These are phyloP conservation scores for Ornithoptera alexandrae DNA, from an alignment of 2,888 invertebrate species.

Conservation along the genomic window DNA sequence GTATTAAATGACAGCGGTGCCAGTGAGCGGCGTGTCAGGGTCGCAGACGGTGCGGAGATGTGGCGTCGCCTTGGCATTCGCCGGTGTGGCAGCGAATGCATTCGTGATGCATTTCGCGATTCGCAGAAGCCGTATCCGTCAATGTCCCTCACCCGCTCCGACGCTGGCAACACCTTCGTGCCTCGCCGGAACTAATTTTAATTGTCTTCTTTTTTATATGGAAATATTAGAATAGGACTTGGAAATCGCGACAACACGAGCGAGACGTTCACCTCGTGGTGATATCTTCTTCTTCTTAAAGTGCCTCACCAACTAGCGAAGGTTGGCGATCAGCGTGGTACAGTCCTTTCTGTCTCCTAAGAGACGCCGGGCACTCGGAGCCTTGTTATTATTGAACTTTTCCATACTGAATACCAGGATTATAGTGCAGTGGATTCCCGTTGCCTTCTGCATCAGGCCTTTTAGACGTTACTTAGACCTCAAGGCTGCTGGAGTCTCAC, in stretches of 20 bases:
- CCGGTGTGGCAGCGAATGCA: conserved; percentile 7
- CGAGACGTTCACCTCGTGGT: not conserved
- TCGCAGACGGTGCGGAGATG: conserved; percentile 4
- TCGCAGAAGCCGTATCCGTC: conserved; percentile 10
- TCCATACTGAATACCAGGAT: too few relatives aligned
- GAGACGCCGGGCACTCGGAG: too few relatives aligned
- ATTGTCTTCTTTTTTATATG: conserved; percentile 1
- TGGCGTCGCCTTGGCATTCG: conserved; percentile 22
- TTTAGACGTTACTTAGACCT: too few relatives aligned
- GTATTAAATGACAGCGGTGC: not conserved
- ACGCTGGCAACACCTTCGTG: conserved; percentile 2
- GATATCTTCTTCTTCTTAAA: too few relatives aligned
- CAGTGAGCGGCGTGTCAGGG: conserved; percentile 23
- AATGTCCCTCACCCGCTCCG: not conserved
- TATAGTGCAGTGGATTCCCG: too few relatives aligned
- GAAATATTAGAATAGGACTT: not conserved
- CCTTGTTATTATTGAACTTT: too few relatives aligned
- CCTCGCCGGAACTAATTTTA: not conserved
- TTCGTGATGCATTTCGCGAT: conserved; percentile 23
- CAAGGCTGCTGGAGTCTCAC: too few relatives aligned
- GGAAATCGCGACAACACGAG: too few relatives aligned
- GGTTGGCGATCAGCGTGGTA: too few relatives aligned
- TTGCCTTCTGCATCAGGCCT: too few relatives aligned
- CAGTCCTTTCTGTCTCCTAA: too few relatives aligned
- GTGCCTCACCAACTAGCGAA: too few relatives aligned